Base-by-base conservation (phyloP, 2,888 invertebrate species). In the Leptopilina myrica region DNA sequence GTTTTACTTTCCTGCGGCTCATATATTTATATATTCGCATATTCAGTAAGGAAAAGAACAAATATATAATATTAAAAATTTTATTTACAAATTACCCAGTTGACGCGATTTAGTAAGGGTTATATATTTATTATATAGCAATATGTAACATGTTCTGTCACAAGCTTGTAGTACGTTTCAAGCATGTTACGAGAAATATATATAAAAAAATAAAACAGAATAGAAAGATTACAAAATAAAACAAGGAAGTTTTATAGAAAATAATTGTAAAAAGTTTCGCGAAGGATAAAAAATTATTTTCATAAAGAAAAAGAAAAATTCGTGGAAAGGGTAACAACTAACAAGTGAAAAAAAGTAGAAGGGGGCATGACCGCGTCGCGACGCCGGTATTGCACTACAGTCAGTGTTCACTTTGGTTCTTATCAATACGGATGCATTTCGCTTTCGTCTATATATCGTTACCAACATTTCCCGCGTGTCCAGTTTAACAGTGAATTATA, bases 341-440 rank as follows among this genome's bases (percentile, higher is more conserved):
- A 46, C 76, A 80, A 75, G 80, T 62, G 40, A 62, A 65, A 76
- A 49, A 76, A 64, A 80, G 78, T 64, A 67, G 78, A 79, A 78
- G 80, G 80, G 77, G 81, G 79, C 78, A 79, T 75, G 66, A 59
- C 79, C 79, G 79, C 78, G 81, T 76, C 76, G 78, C 77, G 77
- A 76, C 78, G 79, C 33, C 76, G 78, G 76, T 73, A 78, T 66
- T 65, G 49, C n/a, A 64, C 26, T 64, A 78, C 76, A 79, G 80
- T 80, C 82, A 81, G 81, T 84, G 69, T 79, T 73, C 79, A 65
- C 78, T 80, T 75, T 73, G 79, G 46, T 82, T 78, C 66, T 49
- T 69, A 78, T 80, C 82, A 78, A 79, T 78, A 62, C 76, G 80
- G 80, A 80, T 79, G 64, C 56, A 15, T 40, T 79, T 43, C 26